Percentiles rank a stretch among this genome's conserved stretches.
These are phyloP conservation scores for Hippopotamyrus pictus DNA, from an alignment of 2,797 vertebrate species.

Conservation along the genomic window DNA sequence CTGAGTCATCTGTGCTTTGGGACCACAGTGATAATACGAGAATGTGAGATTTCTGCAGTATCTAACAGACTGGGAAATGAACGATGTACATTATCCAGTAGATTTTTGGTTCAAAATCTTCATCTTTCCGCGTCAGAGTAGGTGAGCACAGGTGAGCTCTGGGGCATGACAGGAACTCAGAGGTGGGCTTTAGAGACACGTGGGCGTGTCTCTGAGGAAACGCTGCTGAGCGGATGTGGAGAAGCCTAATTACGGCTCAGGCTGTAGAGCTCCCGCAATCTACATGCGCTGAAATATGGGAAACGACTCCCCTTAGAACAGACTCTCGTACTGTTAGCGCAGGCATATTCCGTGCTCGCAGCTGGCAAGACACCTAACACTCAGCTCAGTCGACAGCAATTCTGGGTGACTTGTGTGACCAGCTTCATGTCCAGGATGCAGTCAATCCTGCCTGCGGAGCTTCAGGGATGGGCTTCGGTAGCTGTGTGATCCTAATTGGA, in stretches of 20 bases:
- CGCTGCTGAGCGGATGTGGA: neutral
- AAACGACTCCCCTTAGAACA: neutral
- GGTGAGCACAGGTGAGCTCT: neutral
- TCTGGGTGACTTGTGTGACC: neutral
- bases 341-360: too few relatives aligned
- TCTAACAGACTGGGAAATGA: neutral
- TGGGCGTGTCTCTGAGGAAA: neutral
- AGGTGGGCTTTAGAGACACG: neutral
- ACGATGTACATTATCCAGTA: neutral
- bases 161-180: neutral
- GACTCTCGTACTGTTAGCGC: neutral
- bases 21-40: neutral
- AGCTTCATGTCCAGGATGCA: neutral
- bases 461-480: neutral
- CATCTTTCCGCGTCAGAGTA: neutral
- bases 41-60: neutral
- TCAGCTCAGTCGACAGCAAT: neutral
- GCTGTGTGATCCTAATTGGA: neutral
- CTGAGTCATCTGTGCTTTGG: constrained; percentile 4
- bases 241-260: neutral
- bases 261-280: neutral
- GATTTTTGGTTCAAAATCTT: neutral
- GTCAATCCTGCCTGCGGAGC: neutral
- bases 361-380: neutral
- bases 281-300: neutral